A percentile compares a stretch with the other conserved stretches of the same genome.
Evolutionary conservation across 2,113 vertebrate species (phyloP).

Genomic region (Larimichthys polyactis): DNA sequence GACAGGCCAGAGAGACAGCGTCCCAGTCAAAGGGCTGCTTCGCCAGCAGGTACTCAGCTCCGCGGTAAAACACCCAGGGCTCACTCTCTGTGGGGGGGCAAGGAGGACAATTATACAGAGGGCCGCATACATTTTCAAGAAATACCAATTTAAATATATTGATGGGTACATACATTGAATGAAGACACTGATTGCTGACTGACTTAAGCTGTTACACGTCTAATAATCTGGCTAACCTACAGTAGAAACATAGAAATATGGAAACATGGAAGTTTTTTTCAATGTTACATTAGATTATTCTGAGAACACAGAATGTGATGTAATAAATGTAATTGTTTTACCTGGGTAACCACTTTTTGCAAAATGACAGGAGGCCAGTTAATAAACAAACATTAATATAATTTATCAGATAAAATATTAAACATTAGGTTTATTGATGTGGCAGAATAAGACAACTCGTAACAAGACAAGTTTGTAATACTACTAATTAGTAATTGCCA

Average conservation of each 20-base stretch:
- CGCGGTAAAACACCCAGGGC: conserved; percentile 91
- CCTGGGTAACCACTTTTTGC: no score
- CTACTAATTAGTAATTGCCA: no score
- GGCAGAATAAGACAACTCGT: no score
- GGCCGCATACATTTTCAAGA: not conserved
- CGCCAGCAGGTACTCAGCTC: conserved; percentile 90
- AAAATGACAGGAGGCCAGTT: no score
- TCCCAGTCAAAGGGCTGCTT: conserved; percentile 84
- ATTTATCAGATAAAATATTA: no score
- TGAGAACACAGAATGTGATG: not conserved
- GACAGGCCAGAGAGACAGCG: conserved; percentile 87
- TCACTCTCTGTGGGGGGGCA: conserved; percentile 84
- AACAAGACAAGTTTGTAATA: no score
- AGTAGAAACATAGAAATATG: not conserved
- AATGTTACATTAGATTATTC: not conserved
- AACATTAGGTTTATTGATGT: no score
- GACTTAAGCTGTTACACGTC: not conserved
- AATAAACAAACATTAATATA: no score
- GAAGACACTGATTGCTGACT: not conserved
- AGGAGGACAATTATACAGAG: not conserved
- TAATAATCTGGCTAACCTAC: not conserved
- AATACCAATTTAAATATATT: not conserved
- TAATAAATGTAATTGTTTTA: no score
- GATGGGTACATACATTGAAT: not conserved
- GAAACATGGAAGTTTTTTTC: not conserved